Evolutionary conservation across 2,113 vertebrate genomes (phyloP).

Genomic region (Synchiropus splendidus): DNA sequence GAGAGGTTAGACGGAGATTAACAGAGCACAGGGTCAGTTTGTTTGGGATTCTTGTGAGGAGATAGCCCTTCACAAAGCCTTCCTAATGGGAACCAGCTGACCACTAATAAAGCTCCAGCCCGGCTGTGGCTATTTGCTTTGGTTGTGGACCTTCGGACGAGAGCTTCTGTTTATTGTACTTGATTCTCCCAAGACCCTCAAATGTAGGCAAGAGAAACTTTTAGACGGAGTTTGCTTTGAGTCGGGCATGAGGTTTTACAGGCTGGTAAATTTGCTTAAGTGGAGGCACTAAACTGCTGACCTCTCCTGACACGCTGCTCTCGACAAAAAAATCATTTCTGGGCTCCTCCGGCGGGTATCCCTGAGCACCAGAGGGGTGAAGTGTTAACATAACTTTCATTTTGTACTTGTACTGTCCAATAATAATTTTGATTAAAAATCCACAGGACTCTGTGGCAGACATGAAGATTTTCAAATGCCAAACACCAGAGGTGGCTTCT

Average conservation of each 20-base stretch:
- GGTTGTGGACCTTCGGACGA: constrained; percentile 41
- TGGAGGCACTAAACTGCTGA: constrained; percentile 12
- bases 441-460: too few relatives aligned
- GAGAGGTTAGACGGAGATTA: constrained; percentile 40
- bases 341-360: too few relatives aligned
- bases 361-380: too few relatives aligned
- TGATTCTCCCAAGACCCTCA: constrained; percentile 37
- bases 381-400: too few relatives aligned
- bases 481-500: too few relatives aligned
- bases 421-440: too few relatives aligned
- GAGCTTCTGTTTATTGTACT: constrained; percentile 56
- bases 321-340: too few relatives aligned
- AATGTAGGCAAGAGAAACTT: constrained; percentile 26
- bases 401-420: too few relatives aligned
- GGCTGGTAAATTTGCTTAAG: constrained; percentile 33
- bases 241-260: constrained; percentile 37
- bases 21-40: constrained; percentile 44
- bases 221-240: constrained; percentile 30
- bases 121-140: constrained; percentile 48
- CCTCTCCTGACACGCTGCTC: not conserved
- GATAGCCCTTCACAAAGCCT: constrained; percentile 58
- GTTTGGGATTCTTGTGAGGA: constrained; percentile 61
- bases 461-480: too few relatives aligned
- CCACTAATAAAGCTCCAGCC: constrained; percentile 43
- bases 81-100: constrained; percentile 66